Conservation (phyloP, 2,888 invertebrate genomes). For the Tricholauxania praeusta region DNA sequence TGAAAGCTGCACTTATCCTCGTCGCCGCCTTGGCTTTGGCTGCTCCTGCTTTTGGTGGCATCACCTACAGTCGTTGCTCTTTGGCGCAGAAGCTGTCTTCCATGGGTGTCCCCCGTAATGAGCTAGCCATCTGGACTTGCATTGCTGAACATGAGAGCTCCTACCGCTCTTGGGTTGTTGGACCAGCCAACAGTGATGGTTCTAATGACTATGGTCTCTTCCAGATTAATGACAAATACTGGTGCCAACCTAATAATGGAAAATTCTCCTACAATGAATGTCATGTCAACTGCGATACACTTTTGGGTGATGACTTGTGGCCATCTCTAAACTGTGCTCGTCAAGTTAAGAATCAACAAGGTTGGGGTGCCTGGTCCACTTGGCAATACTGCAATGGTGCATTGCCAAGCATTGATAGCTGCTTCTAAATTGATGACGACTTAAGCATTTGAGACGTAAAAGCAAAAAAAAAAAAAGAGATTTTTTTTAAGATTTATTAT, state of each 20-base stretch:
- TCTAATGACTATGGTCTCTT: constrained; percentile 65
- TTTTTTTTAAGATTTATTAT: too few relatives aligned
- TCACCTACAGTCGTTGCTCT: constrained; percentile 50
- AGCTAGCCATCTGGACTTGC: constrained; percentile 57
- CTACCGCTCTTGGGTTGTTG: constrained; percentile 67
- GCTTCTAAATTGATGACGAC: constrained; percentile 51
- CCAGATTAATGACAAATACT: constrained; percentile 51
- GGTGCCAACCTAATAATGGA: constrained; percentile 57
- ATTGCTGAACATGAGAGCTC: constrained; percentile 56
- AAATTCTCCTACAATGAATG: constrained; percentile 57
- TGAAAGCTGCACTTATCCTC: constrained; percentile 7
- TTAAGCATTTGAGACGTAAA: too few relatives aligned
- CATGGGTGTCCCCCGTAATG: constrained; percentile 52
- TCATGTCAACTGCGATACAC: constrained; percentile 52
- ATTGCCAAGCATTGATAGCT: constrained; percentile 54
- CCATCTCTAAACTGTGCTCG: constrained; percentile 56
- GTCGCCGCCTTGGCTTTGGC: neutral
- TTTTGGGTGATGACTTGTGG: constrained; percentile 58
- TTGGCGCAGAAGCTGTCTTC: constrained; percentile 56
- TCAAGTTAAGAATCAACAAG: constrained; percentile 55
- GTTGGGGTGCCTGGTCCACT: constrained; percentile 61
- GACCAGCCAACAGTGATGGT: constrained; percentile 68
- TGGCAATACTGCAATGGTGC: constrained; percentile 55
- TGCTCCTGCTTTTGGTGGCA: too few relatives aligned
- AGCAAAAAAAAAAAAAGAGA: too few relatives aligned